These are phyloP conservation scores for Acanthopagrus latus DNA, from an alignment of 2,797 vertebrate genomes.

Conservation along the genomic window DNA sequence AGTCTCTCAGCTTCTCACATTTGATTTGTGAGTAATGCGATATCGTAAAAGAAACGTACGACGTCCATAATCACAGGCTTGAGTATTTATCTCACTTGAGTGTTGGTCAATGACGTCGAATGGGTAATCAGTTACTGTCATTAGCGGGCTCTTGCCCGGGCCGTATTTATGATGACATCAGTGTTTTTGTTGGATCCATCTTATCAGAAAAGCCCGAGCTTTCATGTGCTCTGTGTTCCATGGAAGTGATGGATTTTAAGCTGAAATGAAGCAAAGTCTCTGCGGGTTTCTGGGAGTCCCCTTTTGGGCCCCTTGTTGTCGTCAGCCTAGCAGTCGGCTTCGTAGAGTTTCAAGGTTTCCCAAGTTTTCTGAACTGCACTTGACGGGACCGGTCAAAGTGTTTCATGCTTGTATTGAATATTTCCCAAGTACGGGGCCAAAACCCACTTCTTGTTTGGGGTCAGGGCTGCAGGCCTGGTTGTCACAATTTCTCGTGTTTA, in stretches of 20 bases:
- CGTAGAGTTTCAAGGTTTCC: slow-evolving; percentile 46
- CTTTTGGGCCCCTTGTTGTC: slow-evolving; percentile 54
- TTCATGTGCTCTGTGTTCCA: slow-evolving; percentile 60
- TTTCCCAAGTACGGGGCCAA: slow-evolving; percentile 55
- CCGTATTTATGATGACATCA: slow-evolving; percentile 71
- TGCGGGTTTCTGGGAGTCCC: slow-evolving; percentile 67
- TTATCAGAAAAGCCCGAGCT: slow-evolving; percentile 67
- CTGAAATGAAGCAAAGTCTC: slow-evolving; percentile 57
- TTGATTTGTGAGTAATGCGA: slow-evolving; percentile 53
- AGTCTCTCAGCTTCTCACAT: slow-evolving; percentile 35
- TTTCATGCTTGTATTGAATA: slow-evolving; percentile 43
- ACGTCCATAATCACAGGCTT: slow-evolving; percentile 38
- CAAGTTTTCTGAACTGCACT: slow-evolving; percentile 49
- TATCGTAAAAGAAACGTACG: slow-evolving; percentile 48
- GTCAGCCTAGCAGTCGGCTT: slow-evolving; percentile 46
- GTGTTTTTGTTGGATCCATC: slow-evolving; percentile 75
- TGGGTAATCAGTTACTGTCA: slow-evolving; percentile 62
- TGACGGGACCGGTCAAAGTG: slow-evolving; percentile 21
- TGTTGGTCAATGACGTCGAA: slow-evolving; percentile 63
- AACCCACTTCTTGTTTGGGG: slow-evolving; percentile 35
- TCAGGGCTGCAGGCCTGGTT: slow-evolving; percentile 17
- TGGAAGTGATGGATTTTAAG: slow-evolving; percentile 71
- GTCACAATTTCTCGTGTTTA: slow-evolving; percentile 16
- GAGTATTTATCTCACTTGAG: slow-evolving; percentile 57
- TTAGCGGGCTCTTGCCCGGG: slow-evolving; percentile 44